Percentiles rank a stretch among this genome's conserved stretches.
Conservation (phyloP, 2,797 vertebrate genomes). For the Tinamus major region DNA sequence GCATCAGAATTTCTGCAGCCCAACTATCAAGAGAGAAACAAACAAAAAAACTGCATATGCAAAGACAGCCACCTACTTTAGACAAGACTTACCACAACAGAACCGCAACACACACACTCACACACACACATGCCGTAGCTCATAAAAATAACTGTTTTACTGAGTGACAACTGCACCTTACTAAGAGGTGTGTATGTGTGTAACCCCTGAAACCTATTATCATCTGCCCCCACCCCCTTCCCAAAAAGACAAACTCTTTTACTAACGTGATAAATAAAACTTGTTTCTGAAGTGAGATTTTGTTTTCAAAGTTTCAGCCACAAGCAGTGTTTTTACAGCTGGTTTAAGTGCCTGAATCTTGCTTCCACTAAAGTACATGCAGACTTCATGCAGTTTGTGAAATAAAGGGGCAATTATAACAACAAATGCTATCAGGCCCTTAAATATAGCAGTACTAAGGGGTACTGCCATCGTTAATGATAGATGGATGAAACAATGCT, state of each 20-base stretch:
- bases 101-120: neutral
- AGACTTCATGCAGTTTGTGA: neutral
- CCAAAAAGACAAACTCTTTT: neutral
- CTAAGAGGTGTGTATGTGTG: neutral
- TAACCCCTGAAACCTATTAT: neutral
- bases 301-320: neutral
- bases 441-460: neutral
- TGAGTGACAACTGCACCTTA: neutral
- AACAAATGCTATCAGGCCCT: neutral
- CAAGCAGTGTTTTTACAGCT: neutral
- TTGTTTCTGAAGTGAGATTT: neutral
- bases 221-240: neutral
- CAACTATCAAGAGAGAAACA: conserved; percentile 68
- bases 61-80: conserved; percentile 41
- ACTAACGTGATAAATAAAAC: neutral
- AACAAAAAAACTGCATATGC: conserved; percentile 52
- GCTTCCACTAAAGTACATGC: neutral
- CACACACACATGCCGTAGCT: neutral
- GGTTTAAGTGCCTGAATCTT: neutral
- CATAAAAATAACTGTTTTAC: neutral
- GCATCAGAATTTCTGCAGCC: conserved; percentile 69
- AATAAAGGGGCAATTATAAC: neutral
- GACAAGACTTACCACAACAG: conserved; percentile 43
- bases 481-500: conserved; percentile 11
- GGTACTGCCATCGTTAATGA: neutral